These are phyloP conservation scores for Noturus placidus DNA, from an alignment of 2,113 vertebrate species.

Conservation along the genomic window DNA sequence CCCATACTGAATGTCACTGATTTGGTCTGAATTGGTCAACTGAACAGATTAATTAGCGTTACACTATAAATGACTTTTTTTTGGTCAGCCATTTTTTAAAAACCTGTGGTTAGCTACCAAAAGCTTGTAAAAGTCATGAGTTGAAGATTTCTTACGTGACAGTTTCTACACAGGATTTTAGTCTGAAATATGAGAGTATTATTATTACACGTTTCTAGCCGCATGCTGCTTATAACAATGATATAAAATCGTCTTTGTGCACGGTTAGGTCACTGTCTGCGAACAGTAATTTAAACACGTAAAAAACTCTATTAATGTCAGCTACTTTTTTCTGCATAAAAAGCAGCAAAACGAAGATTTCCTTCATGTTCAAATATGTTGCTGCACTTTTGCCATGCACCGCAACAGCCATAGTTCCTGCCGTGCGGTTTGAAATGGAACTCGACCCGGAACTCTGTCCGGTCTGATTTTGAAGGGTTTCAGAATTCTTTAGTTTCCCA, in stretches of 20 bases:
- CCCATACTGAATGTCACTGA: background rate
- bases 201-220: background rate
- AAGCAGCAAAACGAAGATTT: too few relatives aligned
- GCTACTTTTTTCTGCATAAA: background rate
- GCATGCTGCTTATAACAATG: background rate
- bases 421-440: too few relatives aligned
- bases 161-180: too few relatives aligned
- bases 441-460: too few relatives aligned
- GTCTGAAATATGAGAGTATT: background rate
- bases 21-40: too few relatives aligned
- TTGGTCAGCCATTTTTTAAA: background rate
- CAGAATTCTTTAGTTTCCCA: background rate
- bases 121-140: background rate
- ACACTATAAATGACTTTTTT: background rate
- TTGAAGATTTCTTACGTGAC: too few relatives aligned
- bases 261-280: background rate
- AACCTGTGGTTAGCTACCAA: background rate
- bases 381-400: too few relatives aligned
- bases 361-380: too few relatives aligned
- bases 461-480: background rate
- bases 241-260: background rate
- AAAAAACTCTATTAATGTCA: background rate
- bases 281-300: background rate
- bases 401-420: too few relatives aligned
- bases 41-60: background rate